Base-by-base conservation (phyloP, 2,797 vertebrate genomes). In the Hypotaenidia okinawae region DNA sequence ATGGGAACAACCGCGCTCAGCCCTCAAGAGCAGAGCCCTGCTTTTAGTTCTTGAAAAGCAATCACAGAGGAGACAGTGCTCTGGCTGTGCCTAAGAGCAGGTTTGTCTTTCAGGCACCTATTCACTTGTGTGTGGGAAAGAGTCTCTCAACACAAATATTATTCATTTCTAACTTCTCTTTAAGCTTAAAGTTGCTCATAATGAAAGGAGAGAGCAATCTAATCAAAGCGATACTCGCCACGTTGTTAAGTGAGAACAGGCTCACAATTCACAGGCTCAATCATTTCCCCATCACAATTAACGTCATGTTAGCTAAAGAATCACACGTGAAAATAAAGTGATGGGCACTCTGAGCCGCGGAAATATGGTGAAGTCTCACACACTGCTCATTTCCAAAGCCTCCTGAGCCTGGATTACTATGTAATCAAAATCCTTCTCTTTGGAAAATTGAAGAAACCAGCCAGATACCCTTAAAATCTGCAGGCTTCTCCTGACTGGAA, bases 211-310 rank as follows among this genome's bases (percentile, higher is more conserved):
- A 89, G 94, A 76, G 80, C 84, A 59, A 47, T 86, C 64, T 77
- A 79, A 93, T 95, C 89, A 89, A 77, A 72, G 59, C 11, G 3
- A 47, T 7, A 23, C 75, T 87, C 49, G 49, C 51, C 55, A 4
- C 13, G 14, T 30, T 69, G 21, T 52, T 87, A 70, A 73, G 79
- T 30, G 63, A 77, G 67, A 87, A 81, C 51, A 39, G 64, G 7
- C 82, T 59, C 83, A 58, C 72, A 54, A 74, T 52, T 59, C 43
- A 1, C 61, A 32, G 86, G 19, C 72, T 93, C 72, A 84, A 64
- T 89, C 88, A 85, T 73, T 94, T 95, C 81, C 83, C 82, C 83
- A 76, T 93, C 86, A 93, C 62, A 90, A 93, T 96, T 87, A 92
- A 82, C 1, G 7, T 73, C 90, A 30, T 2, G 61, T 69, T 85